Conservation (phyloP, 37 sponge, comb jelly and placozoan genomes). For the Lycopodina hypogea region DNA sequence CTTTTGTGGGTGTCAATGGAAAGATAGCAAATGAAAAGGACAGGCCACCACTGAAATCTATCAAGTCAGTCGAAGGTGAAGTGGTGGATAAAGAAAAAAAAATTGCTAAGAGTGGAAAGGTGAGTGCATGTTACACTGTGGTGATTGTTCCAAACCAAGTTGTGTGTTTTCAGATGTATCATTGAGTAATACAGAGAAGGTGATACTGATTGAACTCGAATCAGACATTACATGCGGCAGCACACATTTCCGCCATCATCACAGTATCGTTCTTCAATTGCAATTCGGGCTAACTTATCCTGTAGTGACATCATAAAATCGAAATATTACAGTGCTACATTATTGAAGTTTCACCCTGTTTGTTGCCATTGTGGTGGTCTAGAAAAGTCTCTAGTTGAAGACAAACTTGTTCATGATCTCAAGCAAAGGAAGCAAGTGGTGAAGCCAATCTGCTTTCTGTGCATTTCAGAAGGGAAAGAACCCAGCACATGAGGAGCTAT, state of each 20-base stretch:
- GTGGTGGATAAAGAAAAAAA: slow-evolving; percentile 19
- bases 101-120: slow-evolving; percentile 12
- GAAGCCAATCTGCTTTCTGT: slow-evolving; percentile 14
- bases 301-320: neutral
- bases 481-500: slow-evolving; percentile 4
- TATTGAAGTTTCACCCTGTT: slow-evolving; percentile 4
- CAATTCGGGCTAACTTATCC: neutral
- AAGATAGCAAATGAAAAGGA: slow-evolving; percentile 19
- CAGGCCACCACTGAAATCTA: neutral
- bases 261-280: neutral
- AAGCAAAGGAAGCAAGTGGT: slow-evolving; percentile 1
- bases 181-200: slow-evolving; percentile 4
- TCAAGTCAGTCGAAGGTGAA: neutral
- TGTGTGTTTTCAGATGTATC: slow-evolving; percentile 12
- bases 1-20: slow-evolving; percentile 23
- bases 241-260: slow-evolving; percentile 17
- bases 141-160: slow-evolving; percentile 30
- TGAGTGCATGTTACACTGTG: slow-evolving; percentile 4
- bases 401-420: neutral
- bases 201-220: neutral
- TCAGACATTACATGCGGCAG: slow-evolving; percentile 17
- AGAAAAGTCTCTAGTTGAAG: slow-evolving; percentile 18
- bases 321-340: slow-evolving; percentile 13
- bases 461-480: slow-evolving; percentile 10
- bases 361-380: slow-evolving; percentile 17